Evolutionary conservation across 2,113 vertebrate species (phyloP), one percentile per base, ranked within the genome.

Genomic region (Tricholaema leucomelas): DNA sequence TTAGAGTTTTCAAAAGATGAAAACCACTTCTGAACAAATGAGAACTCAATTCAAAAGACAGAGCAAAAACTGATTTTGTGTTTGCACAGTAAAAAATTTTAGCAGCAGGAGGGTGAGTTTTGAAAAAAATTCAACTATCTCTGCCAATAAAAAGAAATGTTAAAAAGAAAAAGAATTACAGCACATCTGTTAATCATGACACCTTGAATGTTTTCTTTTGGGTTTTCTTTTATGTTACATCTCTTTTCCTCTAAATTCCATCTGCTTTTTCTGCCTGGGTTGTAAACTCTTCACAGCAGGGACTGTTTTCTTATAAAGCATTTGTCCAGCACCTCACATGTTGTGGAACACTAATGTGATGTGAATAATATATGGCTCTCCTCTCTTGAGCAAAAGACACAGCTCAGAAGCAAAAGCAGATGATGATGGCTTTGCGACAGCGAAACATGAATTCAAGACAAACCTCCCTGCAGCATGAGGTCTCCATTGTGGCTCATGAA

Each of bases 401-500:
- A 95, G 33, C 80, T 81, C 74, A 38, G 91, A 88, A 70, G 63
- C 67, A 84, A 88, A 80, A 71, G 20, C 74, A 78, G 88, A 81
- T 48, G 85, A 91, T 87, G 90, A 87, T 88, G 87, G 59, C 75
- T 96, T 79, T 92, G 91, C 88, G 85, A 82, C 60, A 93, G 80
- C 20, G 60, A 87, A 90, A 92, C 48, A 91, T 38, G 77, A 89
- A 83, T 75, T 80, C 79, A 59, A 85, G 81, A 78, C 58, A 80
- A 92, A 87, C 60, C 59, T 80, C 81, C 6, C 77, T 93, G 70
- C 95, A 96, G 93, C 89, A 82, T 86, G 91, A 87, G 87, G 89
- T 91, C 85, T 92, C 93, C 92, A 88, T 44, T 75, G 81, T 90
- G 92, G 85, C 80, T 95, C 92, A 73, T 95, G 92, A 95, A 96